Evolutionary conservation across 92 coral and sea anemone species (phyloP).

Genomic region (Umimayanthus chanpuru): DNA sequence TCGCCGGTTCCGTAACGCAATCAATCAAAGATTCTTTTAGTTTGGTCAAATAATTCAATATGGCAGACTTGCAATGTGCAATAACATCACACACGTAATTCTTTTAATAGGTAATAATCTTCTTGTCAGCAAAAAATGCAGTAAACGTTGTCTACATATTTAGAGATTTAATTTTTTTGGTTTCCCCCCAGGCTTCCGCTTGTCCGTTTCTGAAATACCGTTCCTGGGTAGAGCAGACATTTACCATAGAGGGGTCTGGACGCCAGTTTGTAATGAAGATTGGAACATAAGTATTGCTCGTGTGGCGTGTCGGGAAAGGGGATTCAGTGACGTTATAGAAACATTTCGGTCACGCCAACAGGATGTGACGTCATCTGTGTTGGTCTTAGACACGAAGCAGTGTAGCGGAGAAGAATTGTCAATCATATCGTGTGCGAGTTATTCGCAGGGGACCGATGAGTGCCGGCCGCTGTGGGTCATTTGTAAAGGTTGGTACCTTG

Average conservation of each 20-base stretch:
- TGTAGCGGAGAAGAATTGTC: slow-evolving; percentile 28
- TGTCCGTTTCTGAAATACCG: slow-evolving; percentile 23
- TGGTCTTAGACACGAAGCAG: neutral
- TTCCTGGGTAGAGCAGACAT: slow-evolving; percentile 29
- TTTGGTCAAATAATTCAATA: too few relatives aligned
- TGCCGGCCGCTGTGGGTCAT: slow-evolving; percentile 32
- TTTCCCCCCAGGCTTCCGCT: slow-evolving; percentile 21
- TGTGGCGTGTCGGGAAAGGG: slow-evolving; percentile 35
- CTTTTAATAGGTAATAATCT: too few relatives aligned
- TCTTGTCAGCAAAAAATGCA: too few relatives aligned
- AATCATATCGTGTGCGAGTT: slow-evolving; percentile 31
- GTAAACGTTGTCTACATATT: neutral
- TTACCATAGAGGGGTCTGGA: slow-evolving; percentile 26
- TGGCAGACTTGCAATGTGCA: too few relatives aligned
- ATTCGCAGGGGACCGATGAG: neutral
- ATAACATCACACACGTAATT: neutral
- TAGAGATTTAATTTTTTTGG: neutral
- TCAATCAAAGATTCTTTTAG: too few relatives aligned
- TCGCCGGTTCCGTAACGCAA: too few relatives aligned
- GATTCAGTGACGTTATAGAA: slow-evolving; percentile 15
- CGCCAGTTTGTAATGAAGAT: slow-evolving; percentile 30
- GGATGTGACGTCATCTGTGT: neutral
- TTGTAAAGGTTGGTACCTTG: slow-evolving; percentile 3
- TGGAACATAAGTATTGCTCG: slow-evolving; percentile 27
- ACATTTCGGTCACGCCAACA: slow-evolving; percentile 22